phyloP scores from a whole-genome alignment of 2,113 vertebrate species.

The Microtus oregoni region DNA sequence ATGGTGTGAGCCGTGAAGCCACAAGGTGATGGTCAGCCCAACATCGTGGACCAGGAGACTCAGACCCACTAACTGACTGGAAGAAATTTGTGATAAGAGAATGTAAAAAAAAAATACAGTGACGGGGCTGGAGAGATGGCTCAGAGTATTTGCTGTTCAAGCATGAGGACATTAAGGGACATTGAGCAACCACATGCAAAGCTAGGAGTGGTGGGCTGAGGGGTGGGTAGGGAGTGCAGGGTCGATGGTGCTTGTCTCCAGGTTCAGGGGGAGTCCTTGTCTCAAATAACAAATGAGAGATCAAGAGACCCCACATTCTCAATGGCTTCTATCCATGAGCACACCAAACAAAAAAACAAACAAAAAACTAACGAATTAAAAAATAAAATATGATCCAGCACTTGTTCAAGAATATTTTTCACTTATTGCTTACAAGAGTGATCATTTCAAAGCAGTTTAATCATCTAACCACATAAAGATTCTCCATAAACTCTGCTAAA shows the following conservation, averaged over 20 bases:
- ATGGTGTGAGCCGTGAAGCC: neutral
- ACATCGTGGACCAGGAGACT: neutral
- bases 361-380: neutral
- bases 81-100: conserved; percentile 48
- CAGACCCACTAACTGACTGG: neutral
- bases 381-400: neutral
- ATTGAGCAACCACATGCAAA: neutral
- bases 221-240: neutral
- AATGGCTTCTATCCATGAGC: too few species aligned
- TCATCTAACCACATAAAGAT: neutral
- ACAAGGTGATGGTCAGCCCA: neutral
- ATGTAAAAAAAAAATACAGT: neutral
- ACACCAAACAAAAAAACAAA: too few species aligned
- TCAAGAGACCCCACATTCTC: too few species aligned
- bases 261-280: neutral
- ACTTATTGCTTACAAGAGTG: neutral
- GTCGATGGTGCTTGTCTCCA: neutral
- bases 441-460: neutral
- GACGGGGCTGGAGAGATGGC: neutral
- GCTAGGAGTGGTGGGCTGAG: too few species aligned
- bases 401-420: neutral
- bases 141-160: neutral
- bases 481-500: conserved; percentile 2
- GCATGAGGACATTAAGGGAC: neutral
- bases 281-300: too few species aligned